These are phyloP conservation scores for Paraplagusia blochii DNA, from an alignment of 2,113 vertebrate species.

Conservation along the genomic window DNA sequence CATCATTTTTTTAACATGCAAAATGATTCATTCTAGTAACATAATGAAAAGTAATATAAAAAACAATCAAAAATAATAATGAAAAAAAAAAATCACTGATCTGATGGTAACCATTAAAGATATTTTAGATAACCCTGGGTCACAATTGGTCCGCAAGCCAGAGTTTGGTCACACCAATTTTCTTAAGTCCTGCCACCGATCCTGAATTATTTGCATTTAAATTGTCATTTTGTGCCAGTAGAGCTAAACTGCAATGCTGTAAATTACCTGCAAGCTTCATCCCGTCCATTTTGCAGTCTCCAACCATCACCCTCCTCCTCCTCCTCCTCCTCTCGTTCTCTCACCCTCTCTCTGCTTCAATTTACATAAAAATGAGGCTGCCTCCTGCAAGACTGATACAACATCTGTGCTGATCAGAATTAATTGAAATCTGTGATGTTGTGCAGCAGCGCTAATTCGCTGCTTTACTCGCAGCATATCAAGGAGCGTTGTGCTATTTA, in stretches of 20 bases:
- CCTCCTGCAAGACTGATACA: conserved; percentile 65
- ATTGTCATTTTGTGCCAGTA: background rate
- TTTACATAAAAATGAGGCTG: conserved; percentile 77
- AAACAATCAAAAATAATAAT: too few relatives aligned
- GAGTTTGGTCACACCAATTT: background rate
- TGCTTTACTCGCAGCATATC: conserved; percentile 71
- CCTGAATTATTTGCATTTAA: conserved; percentile 2
- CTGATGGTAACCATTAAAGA: too few relatives aligned
- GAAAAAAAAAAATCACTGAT: too few relatives aligned
- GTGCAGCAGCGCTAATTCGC: conserved; percentile 77
- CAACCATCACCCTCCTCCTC: conserved; percentile 17
- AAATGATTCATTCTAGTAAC: too few relatives aligned
- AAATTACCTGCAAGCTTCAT: conserved; percentile 41
- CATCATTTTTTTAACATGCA: too few relatives aligned
- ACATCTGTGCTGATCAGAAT: conserved; percentile 80
- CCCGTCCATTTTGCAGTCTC: conserved; percentile 54
- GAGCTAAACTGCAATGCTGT: conserved; percentile 9
- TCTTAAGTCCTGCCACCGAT: conserved; percentile 9
- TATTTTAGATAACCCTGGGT: too few relatives aligned
- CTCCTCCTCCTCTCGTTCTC: background rate
- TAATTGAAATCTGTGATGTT: conserved; percentile 80
- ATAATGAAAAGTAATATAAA: too few relatives aligned
- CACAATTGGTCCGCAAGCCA: too few relatives aligned
- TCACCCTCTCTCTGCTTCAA: conserved; percentile 44
- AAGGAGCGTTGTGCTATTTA: conserved; percentile 74